phyloP scores from a whole-genome alignment of 1,140 invertebrate species.

The Cryptotermes secundus region DNA sequence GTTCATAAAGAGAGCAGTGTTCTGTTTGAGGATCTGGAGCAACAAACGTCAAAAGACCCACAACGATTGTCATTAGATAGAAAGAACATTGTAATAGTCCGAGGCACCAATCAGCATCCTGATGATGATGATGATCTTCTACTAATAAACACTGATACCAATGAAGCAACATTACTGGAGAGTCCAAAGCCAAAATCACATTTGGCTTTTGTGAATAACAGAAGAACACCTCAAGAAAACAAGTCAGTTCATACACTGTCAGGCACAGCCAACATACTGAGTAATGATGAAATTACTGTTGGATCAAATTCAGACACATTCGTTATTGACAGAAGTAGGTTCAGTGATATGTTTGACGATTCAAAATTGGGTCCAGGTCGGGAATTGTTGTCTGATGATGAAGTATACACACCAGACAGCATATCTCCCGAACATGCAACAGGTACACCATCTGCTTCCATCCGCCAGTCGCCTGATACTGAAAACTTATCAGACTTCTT shows the following conservation, averaged over 20 bases:
- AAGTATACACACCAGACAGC: constrained; percentile 39
- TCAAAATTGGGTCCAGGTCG: neutral
- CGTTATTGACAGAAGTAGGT: constrained; percentile 8
- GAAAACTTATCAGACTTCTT: constrained; percentile 45
- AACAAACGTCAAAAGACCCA: neutral
- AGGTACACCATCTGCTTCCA: constrained; percentile 31
- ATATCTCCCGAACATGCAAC: constrained; percentile 35
- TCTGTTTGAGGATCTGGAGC: constrained; percentile 39
- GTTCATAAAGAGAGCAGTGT: constrained; percentile 31
- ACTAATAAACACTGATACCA: constrained; percentile 56
- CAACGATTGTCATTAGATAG: neutral
- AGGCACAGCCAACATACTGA: neutral
- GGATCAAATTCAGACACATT: constrained; percentile 37
- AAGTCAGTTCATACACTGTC: neutral
- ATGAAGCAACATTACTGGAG: constrained; percentile 54
- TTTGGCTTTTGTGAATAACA: constrained; percentile 38
- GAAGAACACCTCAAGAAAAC: neutral
- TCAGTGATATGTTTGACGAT: neutral
- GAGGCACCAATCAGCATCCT: neutral
- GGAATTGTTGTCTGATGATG: neutral
- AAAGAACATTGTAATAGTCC: constrained; percentile 4
- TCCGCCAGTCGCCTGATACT: constrained; percentile 43
- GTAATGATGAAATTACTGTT: constrained; percentile 44
- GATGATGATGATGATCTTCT: constrained; percentile 54
- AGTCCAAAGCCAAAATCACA: constrained; percentile 42